A percentile compares a stretch with the other conserved stretches of the same genome.
Evolutionary conservation across 2,113 vertebrate genomes (phyloP).

Genomic region (Deroptyus accipitrinus): DNA sequence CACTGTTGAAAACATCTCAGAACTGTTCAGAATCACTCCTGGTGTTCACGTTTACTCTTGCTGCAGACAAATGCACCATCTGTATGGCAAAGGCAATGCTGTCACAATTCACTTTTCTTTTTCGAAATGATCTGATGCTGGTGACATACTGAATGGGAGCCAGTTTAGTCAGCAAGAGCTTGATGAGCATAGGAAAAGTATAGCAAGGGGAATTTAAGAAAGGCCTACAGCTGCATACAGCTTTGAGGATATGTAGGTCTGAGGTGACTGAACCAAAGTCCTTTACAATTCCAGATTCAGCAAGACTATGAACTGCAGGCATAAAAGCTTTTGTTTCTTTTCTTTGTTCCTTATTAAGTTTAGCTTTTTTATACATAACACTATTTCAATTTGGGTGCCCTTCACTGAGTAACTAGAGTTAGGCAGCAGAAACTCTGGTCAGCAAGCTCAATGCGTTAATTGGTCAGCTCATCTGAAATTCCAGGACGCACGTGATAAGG

Average conservation of each 20-base stretch:
- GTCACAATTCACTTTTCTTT: constrained; percentile 32
- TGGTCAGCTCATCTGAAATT: background rate
- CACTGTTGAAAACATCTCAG: constrained; percentile 31
- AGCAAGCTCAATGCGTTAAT: background rate
- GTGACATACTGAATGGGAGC: background rate
- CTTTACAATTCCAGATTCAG: background rate
- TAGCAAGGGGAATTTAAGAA: background rate
- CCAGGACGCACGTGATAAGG: background rate
- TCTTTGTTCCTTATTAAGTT: background rate
- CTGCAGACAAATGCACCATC: constrained; percentile 40
- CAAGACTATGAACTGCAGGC: background rate
- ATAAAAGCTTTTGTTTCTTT: background rate
- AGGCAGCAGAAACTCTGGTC: background rate
- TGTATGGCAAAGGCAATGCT: constrained; percentile 17
- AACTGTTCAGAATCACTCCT: background rate
- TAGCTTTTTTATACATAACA: background rate
- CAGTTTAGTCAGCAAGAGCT: constrained; percentile 27
- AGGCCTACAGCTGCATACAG: background rate
- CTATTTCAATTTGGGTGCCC: background rate
- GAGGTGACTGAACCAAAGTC: background rate
- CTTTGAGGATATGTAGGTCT: background rate
- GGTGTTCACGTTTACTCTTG: constrained; percentile 12
- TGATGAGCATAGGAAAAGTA: background rate
- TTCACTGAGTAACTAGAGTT: background rate
- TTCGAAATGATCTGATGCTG: constrained; percentile 1